A percentile compares a stretch with the other conserved stretches of the same genome.
phyloP scores from a whole-genome alignment of 2,797 vertebrate species.

The Microtus californicus region DNA sequence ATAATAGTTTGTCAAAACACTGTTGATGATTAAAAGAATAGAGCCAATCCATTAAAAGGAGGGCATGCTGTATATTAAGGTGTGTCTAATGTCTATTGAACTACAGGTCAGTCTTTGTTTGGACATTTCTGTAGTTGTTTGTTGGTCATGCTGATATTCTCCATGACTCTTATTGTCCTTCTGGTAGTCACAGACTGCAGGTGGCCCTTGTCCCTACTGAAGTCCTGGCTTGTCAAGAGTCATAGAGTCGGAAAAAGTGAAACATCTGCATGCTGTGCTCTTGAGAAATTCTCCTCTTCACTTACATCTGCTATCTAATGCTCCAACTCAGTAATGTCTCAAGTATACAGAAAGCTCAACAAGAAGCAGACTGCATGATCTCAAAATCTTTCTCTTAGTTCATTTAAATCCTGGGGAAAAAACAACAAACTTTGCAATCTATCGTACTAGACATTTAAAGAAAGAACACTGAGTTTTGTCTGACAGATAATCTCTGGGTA shows the following conservation, averaged over 20 bases:
- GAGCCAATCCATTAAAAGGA: not conserved
- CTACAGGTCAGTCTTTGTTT: not conserved
- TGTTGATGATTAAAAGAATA: constrained; percentile 32
- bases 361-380: constrained; percentile 57
- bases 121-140: not conserved
- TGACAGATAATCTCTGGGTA: constrained; percentile 59
- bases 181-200: not conserved
- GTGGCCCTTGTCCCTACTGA: not conserved
- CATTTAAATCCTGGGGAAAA: constrained; percentile 65
- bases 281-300: constrained; percentile 53
- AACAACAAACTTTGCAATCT: constrained; percentile 4
- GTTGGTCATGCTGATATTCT: not conserved
- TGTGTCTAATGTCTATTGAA: not conserved
- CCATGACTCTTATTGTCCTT: not conserved
- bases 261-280: not conserved
- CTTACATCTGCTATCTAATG: constrained; percentile 57
- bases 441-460: constrained; percentile 35
- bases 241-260: not conserved
- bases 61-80: not conserved
- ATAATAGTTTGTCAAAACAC: constrained; percentile 10
- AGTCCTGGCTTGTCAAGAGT: not conserved
- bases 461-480: constrained; percentile 52
- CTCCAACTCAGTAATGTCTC: constrained; percentile 17
- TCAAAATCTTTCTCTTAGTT: constrained; percentile 56
- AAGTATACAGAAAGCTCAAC: constrained; percentile 33